Percentiles rank a stretch among this genome's conserved stretches.
These are phyloP conservation scores for Acropternis orthonyx DNA, from an alignment of 2,797 vertebrate genomes.

Conservation along the genomic window DNA sequence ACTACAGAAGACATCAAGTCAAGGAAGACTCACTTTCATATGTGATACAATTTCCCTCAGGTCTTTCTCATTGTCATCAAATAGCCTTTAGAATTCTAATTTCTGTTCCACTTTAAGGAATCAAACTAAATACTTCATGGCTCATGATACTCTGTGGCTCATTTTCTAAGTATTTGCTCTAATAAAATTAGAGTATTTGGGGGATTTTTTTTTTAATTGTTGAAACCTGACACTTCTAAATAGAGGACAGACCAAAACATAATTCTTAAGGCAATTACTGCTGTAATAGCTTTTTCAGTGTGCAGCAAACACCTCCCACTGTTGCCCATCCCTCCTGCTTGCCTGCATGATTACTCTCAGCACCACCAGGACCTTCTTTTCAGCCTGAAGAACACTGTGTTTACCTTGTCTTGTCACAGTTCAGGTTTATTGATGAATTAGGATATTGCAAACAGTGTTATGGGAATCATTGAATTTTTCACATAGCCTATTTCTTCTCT, in stretches of 20 bases:
- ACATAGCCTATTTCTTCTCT: neutral
- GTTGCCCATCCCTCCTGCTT: neutral
- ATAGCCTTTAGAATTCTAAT: slow-evolving; percentile 10
- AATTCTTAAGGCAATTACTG: neutral
- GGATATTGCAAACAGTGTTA: neutral
- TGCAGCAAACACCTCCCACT: neutral
- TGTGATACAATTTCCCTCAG: neutral
- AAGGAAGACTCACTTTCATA: neutral
- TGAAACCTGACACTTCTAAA: neutral
- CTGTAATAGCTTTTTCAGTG: neutral
- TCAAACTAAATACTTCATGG: neutral
- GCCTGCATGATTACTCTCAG: neutral
- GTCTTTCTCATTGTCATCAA: neutral
- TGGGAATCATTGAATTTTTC: neutral
- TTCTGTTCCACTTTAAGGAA: slow-evolving; percentile 2
- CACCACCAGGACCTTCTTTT: neutral
- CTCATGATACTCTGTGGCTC: neutral
- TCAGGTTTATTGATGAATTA: neutral
- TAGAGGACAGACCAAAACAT: neutral
- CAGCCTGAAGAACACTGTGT: fast-evolving
- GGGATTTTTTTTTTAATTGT: neutral
- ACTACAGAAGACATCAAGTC: neutral
- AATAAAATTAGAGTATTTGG: neutral
- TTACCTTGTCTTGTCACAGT: neutral
- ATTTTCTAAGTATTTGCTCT: neutral